Conservation (phyloP, 1,140 invertebrate species). For the Thrips palmi region DNA sequence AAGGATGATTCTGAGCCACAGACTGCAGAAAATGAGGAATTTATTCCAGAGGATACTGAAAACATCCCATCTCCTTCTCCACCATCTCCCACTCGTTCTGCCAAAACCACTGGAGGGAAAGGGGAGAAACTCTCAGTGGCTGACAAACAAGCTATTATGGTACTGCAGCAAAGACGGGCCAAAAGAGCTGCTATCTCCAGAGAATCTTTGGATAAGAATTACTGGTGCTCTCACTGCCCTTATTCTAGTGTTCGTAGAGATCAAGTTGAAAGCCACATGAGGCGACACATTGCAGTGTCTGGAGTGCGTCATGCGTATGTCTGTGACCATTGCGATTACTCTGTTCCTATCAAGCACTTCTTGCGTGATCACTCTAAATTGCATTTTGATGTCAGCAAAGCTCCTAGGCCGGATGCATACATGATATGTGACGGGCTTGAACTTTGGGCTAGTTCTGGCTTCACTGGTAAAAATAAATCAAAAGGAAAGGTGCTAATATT, state of each 20-base stretch:
- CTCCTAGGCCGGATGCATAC: conserved; percentile 38
- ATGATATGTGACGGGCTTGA: conserved; percentile 33
- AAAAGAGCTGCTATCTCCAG: conserved; percentile 22
- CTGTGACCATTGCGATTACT: conserved; percentile 72
- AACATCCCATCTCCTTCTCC: conserved; percentile 11
- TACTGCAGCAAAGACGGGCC: conserved; percentile 26
- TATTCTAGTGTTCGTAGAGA: conserved; percentile 55
- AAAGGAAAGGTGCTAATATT: conserved; percentile 22
- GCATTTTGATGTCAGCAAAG: conserved; percentile 45
- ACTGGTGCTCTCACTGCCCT: conserved; percentile 54
- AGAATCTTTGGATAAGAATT: conserved; percentile 24
- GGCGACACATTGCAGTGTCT: conserved; percentile 40
- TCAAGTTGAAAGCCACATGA: conserved; percentile 51
- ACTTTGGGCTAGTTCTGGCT: conserved; percentile 24
- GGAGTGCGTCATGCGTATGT: conserved; percentile 36
- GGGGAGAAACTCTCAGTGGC: conserved; percentile 30
- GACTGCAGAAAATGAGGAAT: conserved; percentile 22
- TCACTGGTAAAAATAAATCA: conserved; percentile 19
- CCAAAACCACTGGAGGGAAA: too few species aligned
- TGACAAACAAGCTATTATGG: conserved; percentile 29
- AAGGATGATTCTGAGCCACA: conserved; percentile 14
- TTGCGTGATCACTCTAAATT: conserved; percentile 60
- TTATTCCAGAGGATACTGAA: conserved; percentile 17
- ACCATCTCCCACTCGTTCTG: too few species aligned
- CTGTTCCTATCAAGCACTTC: conserved; percentile 55